Percentiles rank a stretch among this genome's conserved stretches.
Evolutionary conservation across 2,888 invertebrate species (phyloP).

Genomic region (Drosophila mayaguana): DNA sequence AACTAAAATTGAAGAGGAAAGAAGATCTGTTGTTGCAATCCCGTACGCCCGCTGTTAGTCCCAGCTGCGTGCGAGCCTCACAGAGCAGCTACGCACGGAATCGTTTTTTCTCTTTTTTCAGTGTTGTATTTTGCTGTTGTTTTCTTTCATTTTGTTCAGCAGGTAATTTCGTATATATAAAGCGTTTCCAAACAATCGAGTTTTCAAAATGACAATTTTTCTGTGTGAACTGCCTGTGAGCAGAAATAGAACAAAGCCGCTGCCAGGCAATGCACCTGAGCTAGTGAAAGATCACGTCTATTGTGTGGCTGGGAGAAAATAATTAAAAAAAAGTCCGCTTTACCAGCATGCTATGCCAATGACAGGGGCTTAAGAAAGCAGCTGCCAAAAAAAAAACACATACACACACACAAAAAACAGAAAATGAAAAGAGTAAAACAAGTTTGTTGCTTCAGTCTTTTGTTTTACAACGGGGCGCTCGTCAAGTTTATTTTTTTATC

Average conservation of each 20-base stretch:
- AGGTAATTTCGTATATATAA: slow-evolving; percentile 47
- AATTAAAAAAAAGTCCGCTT: slow-evolving; percentile 35
- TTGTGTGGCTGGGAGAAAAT: slow-evolving; percentile 55
- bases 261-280: slow-evolving; percentile 63
- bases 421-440: slow-evolving; percentile 55
- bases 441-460: slow-evolving; percentile 74
- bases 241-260: slow-evolving; percentile 67
- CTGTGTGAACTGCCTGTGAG: slow-evolving; percentile 29
- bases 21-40: slow-evolving; percentile 74
- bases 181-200: slow-evolving; percentile 74
- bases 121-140: slow-evolving; percentile 25
- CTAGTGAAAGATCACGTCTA: slow-evolving; percentile 56
- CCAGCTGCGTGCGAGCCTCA: slow-evolving; percentile 57
- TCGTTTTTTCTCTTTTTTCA: slow-evolving; percentile 32
- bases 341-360: slow-evolving; percentile 39
- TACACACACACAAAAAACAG: neutral
- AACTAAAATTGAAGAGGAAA: slow-evolving; percentile 59
- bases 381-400: slow-evolving; percentile 60
- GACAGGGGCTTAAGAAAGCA: slow-evolving; percentile 52
- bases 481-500: slow-evolving; percentile 40
- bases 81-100: slow-evolving; percentile 55
- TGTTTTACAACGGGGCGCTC: slow-evolving; percentile 42
- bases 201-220: slow-evolving; percentile 74
- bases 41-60: slow-evolving; percentile 41
- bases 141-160: slow-evolving; percentile 27